These are phyloP conservation scores for Antheraea mylitta DNA, from an alignment of 1,140 invertebrate species.

Conservation along the genomic window DNA sequence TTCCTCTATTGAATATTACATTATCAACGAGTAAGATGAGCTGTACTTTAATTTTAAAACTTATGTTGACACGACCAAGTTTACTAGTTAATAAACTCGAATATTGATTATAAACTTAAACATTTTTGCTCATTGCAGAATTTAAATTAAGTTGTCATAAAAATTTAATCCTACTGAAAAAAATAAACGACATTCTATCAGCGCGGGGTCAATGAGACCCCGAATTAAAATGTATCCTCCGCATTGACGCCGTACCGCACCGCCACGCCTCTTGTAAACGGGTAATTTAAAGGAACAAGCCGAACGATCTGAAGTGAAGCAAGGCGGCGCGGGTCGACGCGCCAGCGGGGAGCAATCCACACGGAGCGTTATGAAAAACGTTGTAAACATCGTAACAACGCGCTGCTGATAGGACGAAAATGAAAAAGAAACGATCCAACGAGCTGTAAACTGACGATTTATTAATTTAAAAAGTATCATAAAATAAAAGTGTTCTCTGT, in stretches of 20 bases:
- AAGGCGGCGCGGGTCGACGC: no score
- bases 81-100: no score
- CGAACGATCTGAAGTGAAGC: constrained; percentile 9
- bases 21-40: no score
- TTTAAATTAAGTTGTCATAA: no score
- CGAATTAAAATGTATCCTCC: constrained; percentile 14
- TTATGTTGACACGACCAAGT: no score
- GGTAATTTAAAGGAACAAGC: constrained; percentile 16
- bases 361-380: constrained; percentile 25
- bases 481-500: constrained; percentile 26
- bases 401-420: constrained; percentile 18
- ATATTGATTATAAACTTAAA: no score
- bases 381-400: constrained; percentile 25
- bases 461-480: constrained; percentile 42
- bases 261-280: constrained; percentile 12
- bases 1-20: no score
- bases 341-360: constrained; percentile 18
- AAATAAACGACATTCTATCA: no score
- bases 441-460: constrained; percentile 36
- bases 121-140: no score
- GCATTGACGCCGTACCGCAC: neutral
- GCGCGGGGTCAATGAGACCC: neutral
- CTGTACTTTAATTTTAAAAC: no score
- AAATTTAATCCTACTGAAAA: no score
- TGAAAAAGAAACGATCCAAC: constrained; percentile 32